A percentile compares a stretch with the other conserved stretches of the same genome.
Conservation (phyloP, 1,140 invertebrate species). For the Chlorops oryzae region DNA sequence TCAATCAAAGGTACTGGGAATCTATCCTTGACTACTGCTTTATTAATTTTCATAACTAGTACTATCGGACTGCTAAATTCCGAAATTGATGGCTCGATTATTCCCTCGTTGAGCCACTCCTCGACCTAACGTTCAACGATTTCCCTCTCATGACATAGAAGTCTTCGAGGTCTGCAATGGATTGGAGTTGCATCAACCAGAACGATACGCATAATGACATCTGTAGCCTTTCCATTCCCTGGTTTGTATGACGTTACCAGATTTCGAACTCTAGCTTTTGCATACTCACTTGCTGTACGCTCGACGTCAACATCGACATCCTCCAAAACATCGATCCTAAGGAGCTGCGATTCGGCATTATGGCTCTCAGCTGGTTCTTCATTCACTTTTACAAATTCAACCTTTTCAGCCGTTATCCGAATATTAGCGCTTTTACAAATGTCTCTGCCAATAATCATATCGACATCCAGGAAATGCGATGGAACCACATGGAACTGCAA, state of each 20-base stretch:
- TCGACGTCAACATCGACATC: neutral
- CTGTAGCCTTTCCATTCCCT: neutral
- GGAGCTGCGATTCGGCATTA: too few relatives aligned
- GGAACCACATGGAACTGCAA: too few relatives aligned
- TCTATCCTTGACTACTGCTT: conserved; percentile 28
- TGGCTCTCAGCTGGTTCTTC: too few relatives aligned
- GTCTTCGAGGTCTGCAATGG: conserved; percentile 1
- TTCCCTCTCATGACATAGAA: conserved; percentile 1
- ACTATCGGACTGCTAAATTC: conserved; percentile 49
- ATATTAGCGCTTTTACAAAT: neutral
- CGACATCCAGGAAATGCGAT: too few relatives aligned
- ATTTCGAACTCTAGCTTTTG: neutral
- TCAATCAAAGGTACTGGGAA: conserved; percentile 38
- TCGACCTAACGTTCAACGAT: conserved; percentile 25
- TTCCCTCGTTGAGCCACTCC: conserved; percentile 31
- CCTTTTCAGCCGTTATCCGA: neutral
- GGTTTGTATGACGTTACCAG: neutral
- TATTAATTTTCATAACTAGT: conserved; percentile 49
- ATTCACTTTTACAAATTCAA: too few relatives aligned
- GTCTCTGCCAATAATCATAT: too few relatives aligned
- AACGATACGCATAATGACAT: conserved; percentile 6
- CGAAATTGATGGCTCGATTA: conserved; percentile 31
- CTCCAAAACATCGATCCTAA: neutral
- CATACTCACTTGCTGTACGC: neutral
- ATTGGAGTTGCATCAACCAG: conserved; percentile 5